phyloP scores from a whole-genome alignment of 2,797 vertebrate species.

The Phoxinus dragarum region DNA sequence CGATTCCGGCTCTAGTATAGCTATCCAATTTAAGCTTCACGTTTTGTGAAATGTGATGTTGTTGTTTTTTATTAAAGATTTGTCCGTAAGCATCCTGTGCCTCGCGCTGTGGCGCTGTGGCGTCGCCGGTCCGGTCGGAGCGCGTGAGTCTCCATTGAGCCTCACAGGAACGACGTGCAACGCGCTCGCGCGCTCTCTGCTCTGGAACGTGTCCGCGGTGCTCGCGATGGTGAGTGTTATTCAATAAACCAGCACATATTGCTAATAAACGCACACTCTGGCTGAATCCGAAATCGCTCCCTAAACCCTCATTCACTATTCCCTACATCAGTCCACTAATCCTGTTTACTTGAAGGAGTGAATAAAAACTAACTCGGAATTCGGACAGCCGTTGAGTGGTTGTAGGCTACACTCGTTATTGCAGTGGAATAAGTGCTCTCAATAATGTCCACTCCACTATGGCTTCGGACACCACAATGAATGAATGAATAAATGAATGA shows the following conservation, averaged over 20 bases:
- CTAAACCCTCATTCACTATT: no score
- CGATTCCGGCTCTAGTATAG: not conserved
- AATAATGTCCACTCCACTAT: no score
- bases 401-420: no score
- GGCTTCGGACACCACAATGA: no score
- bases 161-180: conserved; percentile 60
- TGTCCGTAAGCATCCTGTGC: conserved; percentile 63
- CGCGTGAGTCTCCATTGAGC: not conserved
- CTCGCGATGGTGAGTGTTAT: conserved; percentile 62
- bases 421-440: no score
- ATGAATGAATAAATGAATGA: no score
- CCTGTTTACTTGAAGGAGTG: no score
- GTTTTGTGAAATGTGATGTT: not conserved
- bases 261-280: not conserved
- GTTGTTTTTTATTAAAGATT: conserved; percentile 23
- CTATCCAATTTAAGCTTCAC: not conserved
- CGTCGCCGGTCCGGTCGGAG: conserved; percentile 58
- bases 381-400: no score
- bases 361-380: no score
- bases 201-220: conserved; percentile 62
- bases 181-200: conserved; percentile 60
- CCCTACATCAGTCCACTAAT: no score
- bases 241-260: not conserved
- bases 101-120: conserved; percentile 55
- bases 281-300: no score